These are phyloP conservation scores for Scaptomyza flava DNA, from an alignment of 2,888 invertebrate genomes.

Conservation along the genomic window DNA sequence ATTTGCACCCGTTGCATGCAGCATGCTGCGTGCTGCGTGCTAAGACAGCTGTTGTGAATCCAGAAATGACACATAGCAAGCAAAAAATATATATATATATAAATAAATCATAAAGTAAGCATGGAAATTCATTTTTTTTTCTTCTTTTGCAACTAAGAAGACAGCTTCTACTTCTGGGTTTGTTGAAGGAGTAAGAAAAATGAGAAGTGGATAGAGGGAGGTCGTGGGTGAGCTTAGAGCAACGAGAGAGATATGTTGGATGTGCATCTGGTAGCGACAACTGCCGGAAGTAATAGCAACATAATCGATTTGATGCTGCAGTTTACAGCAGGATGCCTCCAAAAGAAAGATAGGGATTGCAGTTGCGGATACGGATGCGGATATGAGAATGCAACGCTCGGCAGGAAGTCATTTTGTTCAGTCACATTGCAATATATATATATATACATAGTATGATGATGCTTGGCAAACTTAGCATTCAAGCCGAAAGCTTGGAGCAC, in stretches of 20 bases:
- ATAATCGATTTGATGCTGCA: constrained; percentile 76
- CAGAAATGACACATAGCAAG: constrained; percentile 20
- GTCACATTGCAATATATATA: constrained; percentile 44
- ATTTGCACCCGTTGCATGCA: constrained; percentile 9
- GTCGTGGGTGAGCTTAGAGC: background rate
- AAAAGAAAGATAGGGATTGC: constrained; percentile 17
- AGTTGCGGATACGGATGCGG: constrained; percentile 33
- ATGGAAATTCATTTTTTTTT: constrained; percentile 35
- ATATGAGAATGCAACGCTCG: constrained; percentile 22
- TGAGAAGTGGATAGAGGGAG: background rate
- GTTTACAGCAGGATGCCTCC: constrained; percentile 55
- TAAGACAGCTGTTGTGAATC: constrained; percentile 17
- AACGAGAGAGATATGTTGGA: background rate
- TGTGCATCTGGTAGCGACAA: constrained; percentile 69
- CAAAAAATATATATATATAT: constrained; percentile 10
- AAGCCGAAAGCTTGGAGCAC: constrained; percentile 7
- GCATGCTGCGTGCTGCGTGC: background rate
- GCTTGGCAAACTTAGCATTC: constrained; percentile 17
- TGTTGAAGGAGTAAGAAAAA: background rate
- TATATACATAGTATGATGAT: constrained; percentile 29
- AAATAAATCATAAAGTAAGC: constrained; percentile 58
- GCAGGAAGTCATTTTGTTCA: constrained; percentile 73
- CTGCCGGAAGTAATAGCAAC: constrained; percentile 79
- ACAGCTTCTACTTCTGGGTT: background rate
- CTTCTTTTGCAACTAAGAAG: background rate